These are phyloP conservation scores for Tilapia sparmanii DNA, from an alignment of 2,113 vertebrate genomes.

Conservation along the genomic window DNA sequence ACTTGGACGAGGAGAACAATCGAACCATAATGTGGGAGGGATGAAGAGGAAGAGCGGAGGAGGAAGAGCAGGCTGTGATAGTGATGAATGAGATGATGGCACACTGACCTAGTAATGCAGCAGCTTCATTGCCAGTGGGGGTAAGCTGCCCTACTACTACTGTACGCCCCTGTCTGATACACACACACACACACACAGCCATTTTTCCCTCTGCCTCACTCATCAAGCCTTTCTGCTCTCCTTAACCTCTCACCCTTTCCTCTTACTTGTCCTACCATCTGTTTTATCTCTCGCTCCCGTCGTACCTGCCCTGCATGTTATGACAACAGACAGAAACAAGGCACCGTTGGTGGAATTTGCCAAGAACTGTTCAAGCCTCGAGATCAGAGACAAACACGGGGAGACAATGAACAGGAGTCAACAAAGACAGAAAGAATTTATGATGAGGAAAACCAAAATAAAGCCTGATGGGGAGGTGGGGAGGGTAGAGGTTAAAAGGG, in stretches of 20 bases:
- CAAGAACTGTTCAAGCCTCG: background rate
- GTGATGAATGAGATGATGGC: conserved; percentile 65
- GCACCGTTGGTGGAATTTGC: background rate
- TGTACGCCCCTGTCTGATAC: conserved; percentile 18
- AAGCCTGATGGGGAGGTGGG: background rate
- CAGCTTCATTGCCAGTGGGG: conserved; percentile 42
- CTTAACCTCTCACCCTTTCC: conserved; percentile 2
- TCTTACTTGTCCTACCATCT: background rate
- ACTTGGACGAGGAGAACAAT: background rate
- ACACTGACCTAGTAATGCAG: conserved; percentile 73
- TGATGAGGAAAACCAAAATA: background rate
- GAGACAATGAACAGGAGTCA: background rate
- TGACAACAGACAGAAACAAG: conserved; percentile 8
- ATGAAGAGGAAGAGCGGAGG: conserved; percentile 10
- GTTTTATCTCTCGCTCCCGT: background rate
- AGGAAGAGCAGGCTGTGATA: conserved; percentile 47
- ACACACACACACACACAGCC: background rate
- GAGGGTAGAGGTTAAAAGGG: conserved; percentile 14
- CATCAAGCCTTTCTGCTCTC: background rate
- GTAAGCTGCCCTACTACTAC: conserved; percentile 52
- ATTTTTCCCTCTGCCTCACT: background rate
- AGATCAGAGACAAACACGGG: background rate
- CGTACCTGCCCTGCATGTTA: background rate
- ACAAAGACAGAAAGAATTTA: background rate
- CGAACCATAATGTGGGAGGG: background rate